Conservation (phyloP, 2,888 invertebrate genomes). For the Pherbina coryleti region DNA sequence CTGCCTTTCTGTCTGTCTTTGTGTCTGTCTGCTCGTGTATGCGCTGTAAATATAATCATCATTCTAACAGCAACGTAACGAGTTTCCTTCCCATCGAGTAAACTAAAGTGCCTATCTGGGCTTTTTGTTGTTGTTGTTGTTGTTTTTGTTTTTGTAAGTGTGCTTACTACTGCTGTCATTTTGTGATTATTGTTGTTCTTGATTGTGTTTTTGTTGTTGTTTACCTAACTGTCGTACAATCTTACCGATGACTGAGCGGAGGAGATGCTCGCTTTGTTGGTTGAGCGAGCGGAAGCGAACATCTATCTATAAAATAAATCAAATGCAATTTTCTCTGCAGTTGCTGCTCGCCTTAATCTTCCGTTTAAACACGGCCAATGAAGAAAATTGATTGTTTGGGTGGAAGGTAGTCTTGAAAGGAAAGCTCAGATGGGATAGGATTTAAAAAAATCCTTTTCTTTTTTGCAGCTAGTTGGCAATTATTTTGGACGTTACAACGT, state of each 20-base stretch:
- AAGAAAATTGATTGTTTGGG: background rate
- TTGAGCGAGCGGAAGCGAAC: background rate
- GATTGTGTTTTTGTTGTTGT: too few relatives aligned
- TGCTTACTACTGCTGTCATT: background rate
- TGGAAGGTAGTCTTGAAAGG: background rate
- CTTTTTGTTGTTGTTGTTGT: background rate
- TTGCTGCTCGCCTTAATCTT: background rate
- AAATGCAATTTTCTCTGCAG: slow-evolving; percentile 20
- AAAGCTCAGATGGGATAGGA: too few relatives aligned
- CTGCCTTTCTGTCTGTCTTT: background rate
- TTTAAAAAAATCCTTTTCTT: too few relatives aligned
- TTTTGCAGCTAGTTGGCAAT: too few relatives aligned
- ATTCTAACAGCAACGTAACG: background rate
- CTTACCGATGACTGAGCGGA: background rate
- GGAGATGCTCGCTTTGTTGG: background rate
- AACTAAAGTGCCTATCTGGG: background rate
- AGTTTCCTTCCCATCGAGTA: background rate
- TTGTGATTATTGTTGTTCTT: background rate
- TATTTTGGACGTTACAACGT: too few relatives aligned
- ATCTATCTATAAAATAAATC: slow-evolving; percentile 1
- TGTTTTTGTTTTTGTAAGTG: background rate
- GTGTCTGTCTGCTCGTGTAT: background rate
- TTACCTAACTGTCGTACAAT: background rate
- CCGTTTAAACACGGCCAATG: background rate
- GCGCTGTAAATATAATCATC: slow-evolving; percentile 9